Evolutionary conservation across 2,113 vertebrate species (phyloP), one percentile per base, ranked within the genome.

Genomic region (Tinamus guttatus): DNA sequence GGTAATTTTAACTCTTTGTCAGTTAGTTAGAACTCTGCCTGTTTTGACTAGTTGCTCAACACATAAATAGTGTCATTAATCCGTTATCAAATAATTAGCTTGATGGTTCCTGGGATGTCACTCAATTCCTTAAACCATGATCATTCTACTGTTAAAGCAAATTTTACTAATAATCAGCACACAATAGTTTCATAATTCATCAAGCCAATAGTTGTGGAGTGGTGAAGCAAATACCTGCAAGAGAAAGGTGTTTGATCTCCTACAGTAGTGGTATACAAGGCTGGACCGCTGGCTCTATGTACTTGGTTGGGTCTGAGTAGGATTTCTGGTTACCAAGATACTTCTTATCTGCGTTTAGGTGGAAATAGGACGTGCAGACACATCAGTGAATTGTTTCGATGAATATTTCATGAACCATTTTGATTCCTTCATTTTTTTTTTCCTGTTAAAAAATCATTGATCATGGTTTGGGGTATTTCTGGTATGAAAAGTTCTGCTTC

Each of bases 361-460:
- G 60, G 40, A 75, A 40, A 36, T 43, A 8, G 17, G 19, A 71
- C 40, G 8, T 32, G 17, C 12, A 9, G 21, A 18, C 13, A 7
- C 1, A 5, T 92, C 75, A 92, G 71, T 63, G 17, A 65, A 36
- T 58, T 86, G 52, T 77, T 88, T 25, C 86, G 30, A 58, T 96
- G 76, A 90, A 80, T 78, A 36, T 83, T 91, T 95, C 65, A 89
- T 68, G 60, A 84, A 87, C 32, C 25, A 30, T 85, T 80, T 96
- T 81, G 84, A 67, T 81, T 94, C 87, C 64, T 79, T 51, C 65
- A 51, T 74, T 11, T 87, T 84, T 71, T 64, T 49, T 22, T 12
- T 16, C 62, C 65, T 68, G 32, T 74, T 84, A 7, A 51, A 82
- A 79, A 34, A 89, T 49, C 56, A 79, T 75, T 8, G 25, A 45